These are phyloP conservation scores for Eremophila alpestris DNA, from an alignment of 2,797 vertebrate species.

Conservation along the genomic window DNA sequence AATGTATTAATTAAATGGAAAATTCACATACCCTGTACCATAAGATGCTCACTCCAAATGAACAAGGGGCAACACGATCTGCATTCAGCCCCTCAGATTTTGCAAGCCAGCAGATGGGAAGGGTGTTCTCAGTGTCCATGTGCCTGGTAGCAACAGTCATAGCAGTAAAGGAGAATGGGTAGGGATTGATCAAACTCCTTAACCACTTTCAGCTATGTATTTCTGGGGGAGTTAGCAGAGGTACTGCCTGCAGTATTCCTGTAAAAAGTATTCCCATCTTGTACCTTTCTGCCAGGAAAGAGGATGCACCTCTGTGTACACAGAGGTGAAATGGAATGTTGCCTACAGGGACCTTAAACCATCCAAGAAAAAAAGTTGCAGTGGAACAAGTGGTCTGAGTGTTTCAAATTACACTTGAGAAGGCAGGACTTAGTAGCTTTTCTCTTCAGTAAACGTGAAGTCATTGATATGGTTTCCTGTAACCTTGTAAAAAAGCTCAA, in stretches of 20 bases:
- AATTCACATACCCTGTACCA: not conserved
- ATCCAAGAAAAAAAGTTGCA: not conserved
- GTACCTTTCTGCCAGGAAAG: not conserved
- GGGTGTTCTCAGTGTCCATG: not conserved
- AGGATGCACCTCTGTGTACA: not conserved
- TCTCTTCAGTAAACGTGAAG: not conserved
- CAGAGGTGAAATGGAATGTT: not conserved
- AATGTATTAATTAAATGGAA: not conserved
- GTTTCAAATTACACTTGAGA: not conserved
- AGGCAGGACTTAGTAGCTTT: not conserved
- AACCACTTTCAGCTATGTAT: accelerated
- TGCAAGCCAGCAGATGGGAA: not conserved
- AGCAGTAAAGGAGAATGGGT: not conserved
- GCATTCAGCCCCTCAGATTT: not conserved
- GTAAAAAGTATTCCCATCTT: not conserved
- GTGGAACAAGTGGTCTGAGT: not conserved
- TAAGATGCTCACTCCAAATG: not conserved
- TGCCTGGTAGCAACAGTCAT: not conserved
- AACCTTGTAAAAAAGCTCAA: not conserved
- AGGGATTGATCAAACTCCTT: not conserved
- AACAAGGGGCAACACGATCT: accelerated
- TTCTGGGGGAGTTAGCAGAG: not conserved
- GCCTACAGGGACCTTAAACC: not conserved
- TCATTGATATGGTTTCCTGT: not conserved
- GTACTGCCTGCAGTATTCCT: not conserved